Base-by-base conservation (phyloP, 2,113 vertebrate genomes). In the Centrocercus urophasianus region DNA sequence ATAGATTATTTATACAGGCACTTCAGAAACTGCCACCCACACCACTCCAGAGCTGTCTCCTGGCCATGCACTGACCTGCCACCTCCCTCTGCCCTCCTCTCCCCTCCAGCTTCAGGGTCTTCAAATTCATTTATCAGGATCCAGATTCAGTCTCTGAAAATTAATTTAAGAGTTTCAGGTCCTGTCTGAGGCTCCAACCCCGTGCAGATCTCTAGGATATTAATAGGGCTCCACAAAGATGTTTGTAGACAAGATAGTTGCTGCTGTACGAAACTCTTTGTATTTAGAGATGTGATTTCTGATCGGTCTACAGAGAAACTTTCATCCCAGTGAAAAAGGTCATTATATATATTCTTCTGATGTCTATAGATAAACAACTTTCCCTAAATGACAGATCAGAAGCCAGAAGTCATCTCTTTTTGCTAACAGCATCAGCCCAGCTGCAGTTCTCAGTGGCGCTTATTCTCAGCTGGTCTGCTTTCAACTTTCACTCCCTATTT, bases 381-480 rank as follows among this genome's bases (percentile, higher is more conserved):
- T 86, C 83, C 73, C 69, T 75, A 95, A 91, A 89, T 84, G 75
- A 91, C 85, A 88, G 95, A 96, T 93, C 88, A 96, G 85, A 75
- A 95, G 82, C 90, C 94, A 96, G 88, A 95, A 88, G 61, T 77
- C 72, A 36, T 78, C 86, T 93, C 34, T 90, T 66, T 88, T 95
- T 97, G 71, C 89, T 94, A 90, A 90, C 66, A 94, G 81, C 93
- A 95, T 89, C 74, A 93, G 87, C 50, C 94, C 87, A 94, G 88
- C 95, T 97, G 95, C 73, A 89, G 79, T 95, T 96, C 90, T 93
- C 94, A 93, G 83, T 83, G 93, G 74, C 34, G 19, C 95, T 95
- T 95, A 79, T 90, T 88, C 95, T 97, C 95, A 97, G 88, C 95
- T 95, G 93, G 86, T 97, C 93, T 96, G 93, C 94, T 95, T 96